These are phyloP conservation scores for Hydropotes inermis DNA, from an alignment of 2,113 vertebrate genomes.

Conservation along the genomic window DNA sequence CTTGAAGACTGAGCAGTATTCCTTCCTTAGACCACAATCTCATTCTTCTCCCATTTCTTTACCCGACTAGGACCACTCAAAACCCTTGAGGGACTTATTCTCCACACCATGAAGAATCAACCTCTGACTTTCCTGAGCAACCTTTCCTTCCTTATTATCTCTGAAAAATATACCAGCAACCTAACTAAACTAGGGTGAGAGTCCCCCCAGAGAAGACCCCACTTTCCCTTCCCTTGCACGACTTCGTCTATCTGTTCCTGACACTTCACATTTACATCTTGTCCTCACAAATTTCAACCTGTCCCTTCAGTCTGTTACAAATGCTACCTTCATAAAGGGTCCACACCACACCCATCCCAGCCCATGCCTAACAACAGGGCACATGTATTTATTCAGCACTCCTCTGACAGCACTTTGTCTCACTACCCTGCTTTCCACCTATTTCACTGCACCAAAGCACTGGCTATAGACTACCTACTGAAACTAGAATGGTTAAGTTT, in stretches of 20 bases:
- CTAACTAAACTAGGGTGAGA: neutral
- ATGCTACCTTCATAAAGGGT: neutral
- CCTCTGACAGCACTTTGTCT: neutral
- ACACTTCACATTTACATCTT: neutral
- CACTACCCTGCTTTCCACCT: neutral
- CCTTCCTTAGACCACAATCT: neutral
- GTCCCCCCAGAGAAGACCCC: neutral
- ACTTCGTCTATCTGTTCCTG: neutral
- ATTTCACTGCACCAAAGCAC: neutral
- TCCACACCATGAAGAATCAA: neutral
- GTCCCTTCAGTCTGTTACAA: neutral
- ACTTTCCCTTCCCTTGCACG: neutral
- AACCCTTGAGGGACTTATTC: neutral
- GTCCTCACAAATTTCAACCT: neutral
- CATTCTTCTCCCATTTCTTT: neutral
- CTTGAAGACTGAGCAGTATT: neutral
- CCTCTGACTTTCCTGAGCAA: neutral
- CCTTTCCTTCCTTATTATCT: neutral
- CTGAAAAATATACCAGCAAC: neutral
- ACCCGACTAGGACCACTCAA: neutral
- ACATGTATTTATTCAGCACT: neutral
- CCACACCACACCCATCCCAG: neutral
- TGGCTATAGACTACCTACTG: neutral
- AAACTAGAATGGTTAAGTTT: neutral
- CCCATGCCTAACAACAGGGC: neutral